Conservation (phyloP, 1,140 invertebrate genomes). For the Drosophila ogumai region DNA sequence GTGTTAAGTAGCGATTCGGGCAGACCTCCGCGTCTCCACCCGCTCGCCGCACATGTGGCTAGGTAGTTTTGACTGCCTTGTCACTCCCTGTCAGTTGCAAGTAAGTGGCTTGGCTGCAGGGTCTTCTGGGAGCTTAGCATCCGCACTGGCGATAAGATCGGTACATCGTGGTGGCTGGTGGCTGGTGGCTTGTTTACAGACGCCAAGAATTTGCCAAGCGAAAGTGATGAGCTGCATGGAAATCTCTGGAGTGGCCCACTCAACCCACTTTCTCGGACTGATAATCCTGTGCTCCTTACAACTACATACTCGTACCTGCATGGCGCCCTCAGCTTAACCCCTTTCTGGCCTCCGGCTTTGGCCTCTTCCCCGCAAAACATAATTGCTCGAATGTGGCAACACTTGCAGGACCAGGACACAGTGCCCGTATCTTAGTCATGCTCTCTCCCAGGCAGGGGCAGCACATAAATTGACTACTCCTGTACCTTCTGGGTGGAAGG, state of each 20-base stretch:
- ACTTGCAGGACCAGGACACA: constrained; percentile 36
- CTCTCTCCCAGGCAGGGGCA: constrained; percentile 38
- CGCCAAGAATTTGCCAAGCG: constrained; percentile 27
- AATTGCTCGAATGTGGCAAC: constrained; percentile 72
- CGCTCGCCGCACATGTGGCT: constrained; percentile 24
- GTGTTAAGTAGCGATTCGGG: constrained; percentile 70
- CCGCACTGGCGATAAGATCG: constrained; percentile 39
- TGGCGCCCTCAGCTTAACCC: constrained; percentile 15
- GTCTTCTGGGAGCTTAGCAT: constrained; percentile 14
- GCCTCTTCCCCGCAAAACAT: constrained; percentile 54
- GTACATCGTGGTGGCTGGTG: constrained; percentile 15
- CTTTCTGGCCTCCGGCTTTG: constrained; percentile 5
- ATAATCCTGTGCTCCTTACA: constrained; percentile 4
- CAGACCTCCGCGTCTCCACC: constrained; percentile 6
- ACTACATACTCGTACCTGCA: not conserved
- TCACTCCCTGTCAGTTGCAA: constrained; percentile 74
- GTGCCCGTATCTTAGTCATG: constrained; percentile 34
- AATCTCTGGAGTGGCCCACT: constrained; percentile 10
- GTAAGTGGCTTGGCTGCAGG: constrained; percentile 51
- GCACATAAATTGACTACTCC: constrained; percentile 64
- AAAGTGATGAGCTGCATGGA: constrained; percentile 40
- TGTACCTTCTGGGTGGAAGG: not conserved
- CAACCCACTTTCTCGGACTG: constrained; percentile 17
- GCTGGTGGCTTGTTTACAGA: constrained; percentile 24
- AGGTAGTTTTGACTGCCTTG: constrained; percentile 75